A percentile compares a stretch with the other conserved stretches of the same genome.
Evolutionary conservation across 2,888 invertebrate genomes (phyloP).

Genomic region (Lordiphosa fenestrarum): DNA sequence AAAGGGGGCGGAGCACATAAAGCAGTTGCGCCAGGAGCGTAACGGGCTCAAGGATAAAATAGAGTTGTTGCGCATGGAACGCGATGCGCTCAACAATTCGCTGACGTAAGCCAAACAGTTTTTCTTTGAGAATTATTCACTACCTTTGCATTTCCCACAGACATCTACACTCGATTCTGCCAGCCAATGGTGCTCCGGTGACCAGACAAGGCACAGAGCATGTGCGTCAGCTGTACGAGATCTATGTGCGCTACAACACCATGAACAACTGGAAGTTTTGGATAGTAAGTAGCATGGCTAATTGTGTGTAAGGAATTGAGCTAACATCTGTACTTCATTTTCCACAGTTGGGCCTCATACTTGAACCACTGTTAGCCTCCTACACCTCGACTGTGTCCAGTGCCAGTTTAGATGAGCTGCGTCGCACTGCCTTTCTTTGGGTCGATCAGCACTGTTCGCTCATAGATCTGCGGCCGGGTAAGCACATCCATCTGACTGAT

Average conservation of each 20-base stretch:
- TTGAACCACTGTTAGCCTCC: slow-evolving; percentile 93
- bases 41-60: slow-evolving; percentile 94
- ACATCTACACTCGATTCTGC: slow-evolving; percentile 95
- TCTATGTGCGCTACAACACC: slow-evolving; percentile 92
- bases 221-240: slow-evolving; percentile 95
- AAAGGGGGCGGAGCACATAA: slow-evolving; percentile 97
- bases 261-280: slow-evolving; percentile 98
- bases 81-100: slow-evolving; percentile 93
- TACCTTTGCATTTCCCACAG: slow-evolving; percentile 80
- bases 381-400: slow-evolving; percentile 96
- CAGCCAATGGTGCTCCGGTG: slow-evolving; percentile 97
- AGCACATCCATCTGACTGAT: not conserved
- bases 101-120: slow-evolving; percentile 85
- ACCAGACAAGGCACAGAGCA: slow-evolving; percentile 93
- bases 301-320: not conserved
- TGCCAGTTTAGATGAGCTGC: slow-evolving; percentile 93
- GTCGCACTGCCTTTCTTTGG: slow-evolving; percentile 95
- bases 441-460: slow-evolving; percentile 98
- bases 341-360: slow-evolving; percentile 92
- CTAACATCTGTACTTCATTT: not conserved
- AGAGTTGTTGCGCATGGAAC: slow-evolving; percentile 91
- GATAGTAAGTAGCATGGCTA: slow-evolving; percentile 86
- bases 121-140: too few relatives aligned
- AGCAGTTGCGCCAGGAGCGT: slow-evolving; percentile 91
- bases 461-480: slow-evolving; percentile 95